phyloP scores from a whole-genome alignment of 2,797 vertebrate species.

The Sebastes taczanowskii region DNA sequence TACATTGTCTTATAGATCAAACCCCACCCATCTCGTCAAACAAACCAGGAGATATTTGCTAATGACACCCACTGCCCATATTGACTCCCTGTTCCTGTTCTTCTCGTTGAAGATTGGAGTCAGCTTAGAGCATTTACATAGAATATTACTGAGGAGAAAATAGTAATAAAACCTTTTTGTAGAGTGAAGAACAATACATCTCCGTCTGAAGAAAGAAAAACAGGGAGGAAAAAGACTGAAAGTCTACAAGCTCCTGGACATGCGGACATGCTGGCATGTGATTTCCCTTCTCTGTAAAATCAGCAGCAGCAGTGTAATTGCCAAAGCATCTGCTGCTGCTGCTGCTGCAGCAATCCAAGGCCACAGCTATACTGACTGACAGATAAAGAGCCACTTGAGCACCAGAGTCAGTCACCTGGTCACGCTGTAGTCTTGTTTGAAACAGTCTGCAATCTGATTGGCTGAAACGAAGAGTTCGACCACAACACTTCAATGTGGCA shows the following conservation, averaged over 20 bases:
- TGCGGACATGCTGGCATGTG: constrained; percentile 24
- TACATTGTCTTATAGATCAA: constrained; percentile 4
- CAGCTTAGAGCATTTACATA: neutral
- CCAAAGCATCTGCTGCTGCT: constrained; percentile 55
- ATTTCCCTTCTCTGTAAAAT: constrained; percentile 50
- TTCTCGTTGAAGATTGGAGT: neutral
- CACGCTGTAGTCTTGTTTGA: constrained; percentile 5
- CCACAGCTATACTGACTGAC: constrained; percentile 18
- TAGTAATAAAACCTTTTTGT: neutral
- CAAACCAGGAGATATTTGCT: constrained; percentile 42
- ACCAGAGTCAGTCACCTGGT: constrained; percentile 47
- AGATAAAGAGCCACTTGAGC: constrained; percentile 41
- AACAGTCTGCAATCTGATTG: constrained; percentile 10
- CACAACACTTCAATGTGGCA: neutral
- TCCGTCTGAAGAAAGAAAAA: neutral
- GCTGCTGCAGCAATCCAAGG: constrained; percentile 25
- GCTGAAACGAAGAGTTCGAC: neutral
- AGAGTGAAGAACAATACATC: neutral
- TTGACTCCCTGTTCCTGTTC: neutral
- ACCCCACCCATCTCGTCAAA: constrained; percentile 38
- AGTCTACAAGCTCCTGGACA: constrained; percentile 8
- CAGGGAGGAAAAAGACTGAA: neutral
- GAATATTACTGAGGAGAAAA: neutral
- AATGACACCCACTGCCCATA: constrained; percentile 8
- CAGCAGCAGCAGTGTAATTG: constrained; percentile 39